These are phyloP conservation scores for Temnothorax nylanderi DNA, from an alignment of 1,140 invertebrate genomes.

Conservation along the genomic window DNA sequence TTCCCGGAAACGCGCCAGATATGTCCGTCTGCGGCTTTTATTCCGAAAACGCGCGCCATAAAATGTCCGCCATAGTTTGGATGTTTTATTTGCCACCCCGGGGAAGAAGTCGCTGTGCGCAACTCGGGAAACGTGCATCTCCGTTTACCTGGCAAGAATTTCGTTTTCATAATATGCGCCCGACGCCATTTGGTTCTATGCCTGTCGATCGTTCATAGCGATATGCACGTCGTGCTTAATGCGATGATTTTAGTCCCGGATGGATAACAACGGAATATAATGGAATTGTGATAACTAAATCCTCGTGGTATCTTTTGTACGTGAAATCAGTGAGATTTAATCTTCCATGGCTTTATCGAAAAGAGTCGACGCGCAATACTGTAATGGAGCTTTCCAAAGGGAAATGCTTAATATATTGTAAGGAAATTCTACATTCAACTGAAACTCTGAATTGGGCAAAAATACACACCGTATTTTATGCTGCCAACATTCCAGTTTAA, in stretches of 20 bases:
- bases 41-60: conserved; percentile 55
- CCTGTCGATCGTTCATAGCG: conserved; percentile 10
- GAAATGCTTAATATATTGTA: neutral
- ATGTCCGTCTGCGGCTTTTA: conserved; percentile 56
- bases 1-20: conserved; percentile 47
- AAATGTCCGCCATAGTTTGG: conserved; percentile 18
- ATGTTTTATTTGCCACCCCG: conserved; percentile 61
- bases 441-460: neutral
- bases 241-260: conserved; percentile 19
- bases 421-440: neutral
- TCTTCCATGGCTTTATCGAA: neutral
- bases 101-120: conserved; percentile 36
- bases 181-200: neutral
- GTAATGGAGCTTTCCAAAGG: neutral
- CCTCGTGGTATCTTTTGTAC: neutral
- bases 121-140: conserved; percentile 14
- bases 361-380: neutral
- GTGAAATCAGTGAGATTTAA: conserved; percentile 24
- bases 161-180: conserved; percentile 18
- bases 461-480: neutral
- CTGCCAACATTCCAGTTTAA: neutral
- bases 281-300: conserved; percentile 12
- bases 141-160: conserved; percentile 59
- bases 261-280: conserved; percentile 23
- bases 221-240: conserved; percentile 21